Base-by-base conservation (phyloP, 2,888 invertebrate genomes). In the Dendrolimus pini region DNA sequence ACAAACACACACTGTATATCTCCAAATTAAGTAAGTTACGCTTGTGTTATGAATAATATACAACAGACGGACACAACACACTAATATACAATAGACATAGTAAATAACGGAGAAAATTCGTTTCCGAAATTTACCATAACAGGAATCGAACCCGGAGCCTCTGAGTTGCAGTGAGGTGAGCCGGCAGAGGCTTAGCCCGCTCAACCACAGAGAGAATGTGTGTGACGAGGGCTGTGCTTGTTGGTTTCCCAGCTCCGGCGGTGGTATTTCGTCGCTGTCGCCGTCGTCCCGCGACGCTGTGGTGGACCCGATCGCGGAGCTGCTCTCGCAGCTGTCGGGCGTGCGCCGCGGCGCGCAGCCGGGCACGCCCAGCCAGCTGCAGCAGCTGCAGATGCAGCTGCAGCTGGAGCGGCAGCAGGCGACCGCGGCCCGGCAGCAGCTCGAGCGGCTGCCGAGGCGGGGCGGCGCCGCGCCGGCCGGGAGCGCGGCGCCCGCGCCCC, bases 291-390 rank as follows among this genome's bases (percentile, higher is more conserved):
- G 98, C 72, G 98, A 98, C 84, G 95, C 96, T 65, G 98, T 98
- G 66, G 98, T 98, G 65, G 99, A 99, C 92, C 98, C 98, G 61
- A 98, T 98, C 77, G 97, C 98, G 65, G 99, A 99, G 92, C 92
- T 99, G 66, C 92, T 99, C 66, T 98, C 98, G 60, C 98, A 98
- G 91, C 92, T 99, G 82, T 98, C 98, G 56, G 98, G 98, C 73
- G 98, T 98, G 68, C 93, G 98, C 75, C 95, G 97, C 88, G 75
- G 92, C 85, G 83, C 92, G 59, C 86, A 85, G 73, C 84, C 89
- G 62, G 88, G 89, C 75, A 92, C 93, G 71, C 95, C 96, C 69
- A 94, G 95, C 70, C 96, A 96, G 85, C 91, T 98, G 80, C 98
- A 98, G 82, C 98, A 98, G 82, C 91, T 98, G 73, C 98, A 98